Base-by-base conservation (phyloP, 1,140 invertebrate genomes). In the Caerostris darwini region DNA sequence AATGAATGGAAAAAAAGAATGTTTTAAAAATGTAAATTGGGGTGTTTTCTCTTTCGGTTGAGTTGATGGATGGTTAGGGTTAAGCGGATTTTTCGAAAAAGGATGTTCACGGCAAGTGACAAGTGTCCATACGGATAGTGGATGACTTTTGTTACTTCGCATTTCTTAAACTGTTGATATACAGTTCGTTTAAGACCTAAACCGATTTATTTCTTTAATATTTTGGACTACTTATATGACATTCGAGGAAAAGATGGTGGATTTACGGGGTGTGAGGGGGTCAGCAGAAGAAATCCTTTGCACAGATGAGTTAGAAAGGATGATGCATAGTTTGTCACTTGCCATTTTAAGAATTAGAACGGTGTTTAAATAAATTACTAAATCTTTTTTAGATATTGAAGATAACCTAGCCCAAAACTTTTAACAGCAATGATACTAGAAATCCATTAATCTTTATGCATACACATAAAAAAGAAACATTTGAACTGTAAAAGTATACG, bases 241-340 rank as follows among this genome's bases (percentile, higher is more conserved):
- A 77, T 77, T 77, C 8, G 10, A 34, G 69, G 34, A 77, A 77
- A 77, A n/a, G 19, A 50, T 34, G 7, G 34, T 77, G 69, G 34
- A 77, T 77, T 77, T 77, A 77, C 69, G 69, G 69, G 67, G 50
- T 77, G 69, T 77, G 69, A 64, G 50, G 12, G 50, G 69, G 69
- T 77, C 69, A 77, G 69, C 3, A 77, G 34, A 53, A 77, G 50
- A 77, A 19, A 77, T 77, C 19, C 69, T 50, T 77, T 77, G 8
- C 10, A 34, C 12, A 50, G 69, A 77, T 77, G 5, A 53, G 50
- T 53, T 19, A 34, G 69, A 77, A 77, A 53, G 19, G 69, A 77
- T 77, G 10, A 77, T 19, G 19, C 5, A 53, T 53, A 53, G 7
- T 77, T 53, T 77, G 19, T 77, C 8, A 4, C 50, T 71, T 77